phyloP scores from a whole-genome alignment of 2,888 invertebrate genomes.

The Cheilosia impressa region DNA sequence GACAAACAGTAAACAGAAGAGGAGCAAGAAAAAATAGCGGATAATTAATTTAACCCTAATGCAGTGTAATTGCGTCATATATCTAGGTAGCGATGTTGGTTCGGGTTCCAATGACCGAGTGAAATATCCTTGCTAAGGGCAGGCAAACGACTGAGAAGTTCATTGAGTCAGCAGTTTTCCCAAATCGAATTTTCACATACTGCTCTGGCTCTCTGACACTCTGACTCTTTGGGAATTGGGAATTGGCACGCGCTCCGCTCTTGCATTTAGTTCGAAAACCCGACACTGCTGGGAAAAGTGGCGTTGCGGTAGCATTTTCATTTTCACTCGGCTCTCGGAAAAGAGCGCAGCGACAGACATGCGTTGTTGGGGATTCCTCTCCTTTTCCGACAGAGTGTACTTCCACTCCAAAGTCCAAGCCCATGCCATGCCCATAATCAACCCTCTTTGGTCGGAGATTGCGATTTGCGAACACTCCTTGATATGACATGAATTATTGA shows the following conservation, averaged over 20 bases:
- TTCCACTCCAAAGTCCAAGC: neutral
- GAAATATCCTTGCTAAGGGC: slow-evolving; percentile 56
- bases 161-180: slow-evolving; percentile 66
- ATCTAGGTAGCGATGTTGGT: slow-evolving; percentile 29
- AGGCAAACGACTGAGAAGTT: slow-evolving; percentile 62
- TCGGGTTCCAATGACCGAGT: slow-evolving; percentile 11
- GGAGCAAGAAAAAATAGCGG: slow-evolving; percentile 52
- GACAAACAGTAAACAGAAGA: slow-evolving; percentile 31
- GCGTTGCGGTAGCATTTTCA: neutral
- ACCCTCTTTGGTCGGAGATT: neutral
- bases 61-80: slow-evolving; percentile 75
- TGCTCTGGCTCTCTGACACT: no score
- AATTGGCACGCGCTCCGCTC: neutral
- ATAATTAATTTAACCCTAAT: slow-evolving; percentile 74
- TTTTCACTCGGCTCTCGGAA: slow-evolving; percentile 2
- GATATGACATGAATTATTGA: slow-evolving; percentile 72
- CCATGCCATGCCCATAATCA: neutral
- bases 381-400: neutral
- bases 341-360: slow-evolving; percentile 19
- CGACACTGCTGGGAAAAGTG: slow-evolving; percentile 19
- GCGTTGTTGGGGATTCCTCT: slow-evolving; percentile 22
- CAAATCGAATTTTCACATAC: slow-evolving; percentile 8
- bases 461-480: neutral
- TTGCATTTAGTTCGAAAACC: slow-evolving; percentile 4
- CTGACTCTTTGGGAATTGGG: neutral